Base-by-base conservation (phyloP, 2,113 vertebrate genomes). In the Brachyistius frenatus region DNA sequence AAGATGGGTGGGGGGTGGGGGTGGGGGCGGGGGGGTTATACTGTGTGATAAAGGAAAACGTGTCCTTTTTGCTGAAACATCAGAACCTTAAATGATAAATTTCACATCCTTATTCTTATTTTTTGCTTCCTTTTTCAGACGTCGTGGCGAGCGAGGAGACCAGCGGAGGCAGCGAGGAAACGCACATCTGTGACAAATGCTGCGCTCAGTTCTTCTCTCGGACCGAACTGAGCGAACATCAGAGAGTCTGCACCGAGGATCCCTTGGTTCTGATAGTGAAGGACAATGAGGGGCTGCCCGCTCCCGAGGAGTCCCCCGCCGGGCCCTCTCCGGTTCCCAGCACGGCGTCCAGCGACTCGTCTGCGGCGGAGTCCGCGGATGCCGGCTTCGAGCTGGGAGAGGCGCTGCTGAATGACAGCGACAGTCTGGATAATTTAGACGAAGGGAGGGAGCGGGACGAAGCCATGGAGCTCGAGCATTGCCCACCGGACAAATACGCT, bases 181-280 rank as follows among this genome's bases (percentile, higher is more conserved):
- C 96, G 14, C 96, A 94, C 2, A 73, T 98, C 79, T 98, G 97
- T 41, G 95, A 96, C 77, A 94, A 91, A 83, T 98, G 97, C 93
- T 98, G 97, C 0, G 97, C 96, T 0, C 96, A 99, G 90, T 99
- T 99, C 94, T 96, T 97, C 94, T 94, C 95, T 83, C 96, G 96
- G 97, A 86, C 95, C 0, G 96, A 99, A 88, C 94, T 99, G 86
- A 89, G 94, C 82, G 94, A 94, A 63, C 98, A 99, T 89, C 96
- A 95, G 87, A 93, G 90, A 80, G 93, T 75, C 85, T 99, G 97
- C 91, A 94, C 94, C 1, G 96, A 97, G 88, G 95, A 96, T 83
- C 95, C 96, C 0, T 84, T 93, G 78, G 96, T 98, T 93, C 89
- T 98, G 68, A 96, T 98, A 4, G 95, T 98, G 47, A 94, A 93